Percentiles rank a stretch among this genome's conserved stretches.
phyloP scores from a whole-genome alignment of 2,797 vertebrate species.

The Rhadinocentrus ornatus region DNA sequence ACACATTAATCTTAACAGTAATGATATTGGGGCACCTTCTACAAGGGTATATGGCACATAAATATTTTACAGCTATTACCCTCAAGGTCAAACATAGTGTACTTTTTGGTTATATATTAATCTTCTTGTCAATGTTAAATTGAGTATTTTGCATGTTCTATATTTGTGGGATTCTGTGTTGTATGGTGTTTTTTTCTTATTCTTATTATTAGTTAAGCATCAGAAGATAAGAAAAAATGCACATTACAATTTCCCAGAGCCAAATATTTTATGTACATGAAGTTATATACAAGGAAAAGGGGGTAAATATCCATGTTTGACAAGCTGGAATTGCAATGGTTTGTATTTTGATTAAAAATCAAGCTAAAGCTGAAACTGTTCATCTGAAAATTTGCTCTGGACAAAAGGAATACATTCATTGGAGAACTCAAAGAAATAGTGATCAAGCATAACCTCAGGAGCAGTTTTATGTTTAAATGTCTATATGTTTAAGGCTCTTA shows the following conservation, averaged over 20 bases:
- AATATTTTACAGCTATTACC: constrained; percentile 62
- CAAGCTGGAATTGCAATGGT: background rate
- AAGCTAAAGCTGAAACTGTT: background rate
- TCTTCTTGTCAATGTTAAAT: constrained; percentile 42
- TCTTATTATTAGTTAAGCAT: constrained; percentile 3
- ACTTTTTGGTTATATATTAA: constrained; percentile 52
- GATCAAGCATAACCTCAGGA: constrained; percentile 4
- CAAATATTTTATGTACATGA: background rate
- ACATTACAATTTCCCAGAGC: background rate
- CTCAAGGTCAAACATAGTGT: constrained; percentile 50
- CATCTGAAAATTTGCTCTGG: constrained; percentile 10
- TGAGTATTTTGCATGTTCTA: constrained; percentile 18
- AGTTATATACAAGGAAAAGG: background rate
- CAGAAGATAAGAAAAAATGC: background rate
- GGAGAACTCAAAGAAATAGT: constrained; percentile 4
- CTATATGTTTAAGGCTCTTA: constrained; percentile 16
- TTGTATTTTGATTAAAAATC: background rate
- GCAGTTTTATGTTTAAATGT: constrained; percentile 33
- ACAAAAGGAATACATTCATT: background rate
- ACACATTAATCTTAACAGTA: constrained; percentile 62
- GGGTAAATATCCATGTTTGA: constrained; percentile 1
- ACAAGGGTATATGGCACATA: constrained; percentile 45
- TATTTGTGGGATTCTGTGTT: background rate
- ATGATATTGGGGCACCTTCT: constrained; percentile 55
- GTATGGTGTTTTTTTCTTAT: background rate